phyloP scores from a whole-genome alignment of 2,888 invertebrate species.

The Notodonta ziczac region DNA sequence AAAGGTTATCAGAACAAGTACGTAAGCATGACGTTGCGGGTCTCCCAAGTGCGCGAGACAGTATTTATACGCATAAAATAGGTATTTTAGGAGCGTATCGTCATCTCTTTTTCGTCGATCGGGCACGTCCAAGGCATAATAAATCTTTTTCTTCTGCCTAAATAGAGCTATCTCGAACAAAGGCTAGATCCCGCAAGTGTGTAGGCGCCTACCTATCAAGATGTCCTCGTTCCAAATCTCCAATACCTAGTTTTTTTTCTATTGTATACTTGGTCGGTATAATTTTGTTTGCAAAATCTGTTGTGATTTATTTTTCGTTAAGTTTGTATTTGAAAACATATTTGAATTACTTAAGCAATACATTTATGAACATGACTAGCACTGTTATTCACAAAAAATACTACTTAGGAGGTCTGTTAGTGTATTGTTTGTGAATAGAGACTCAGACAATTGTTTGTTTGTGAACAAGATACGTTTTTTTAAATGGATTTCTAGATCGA shows the following conservation, averaged over 20 bases:
- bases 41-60: not conserved
- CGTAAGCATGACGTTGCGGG: not conserved
- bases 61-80: slow-evolving; percentile 4
- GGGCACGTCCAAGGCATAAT: slow-evolving; percentile 38
- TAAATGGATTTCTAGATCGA: too few species aligned
- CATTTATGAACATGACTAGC: too few species aligned
- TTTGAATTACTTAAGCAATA: too few species aligned
- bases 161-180: slow-evolving; percentile 42
- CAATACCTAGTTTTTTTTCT: not conserved
- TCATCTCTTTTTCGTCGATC: slow-evolving; percentile 43
- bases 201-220: slow-evolving; percentile 8
- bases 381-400: too few species aligned
- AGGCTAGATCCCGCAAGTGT: slow-evolving; percentile 22
- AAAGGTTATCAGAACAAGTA: not conserved
- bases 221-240: slow-evolving; percentile 4
- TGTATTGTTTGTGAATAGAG: too few species aligned
- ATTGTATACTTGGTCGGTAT: not conserved
- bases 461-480: too few species aligned
- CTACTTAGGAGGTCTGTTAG: too few species aligned
- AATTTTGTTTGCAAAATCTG: not conserved
- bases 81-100: slow-evolving; percentile 11
- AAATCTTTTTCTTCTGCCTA: slow-evolving; percentile 46
- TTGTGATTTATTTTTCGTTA: not conserved
- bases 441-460: too few species aligned
- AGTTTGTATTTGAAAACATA: too few species aligned